Base-by-base conservation (phyloP, 2,797 vertebrate species). In the Delichon dasypus region DNA sequence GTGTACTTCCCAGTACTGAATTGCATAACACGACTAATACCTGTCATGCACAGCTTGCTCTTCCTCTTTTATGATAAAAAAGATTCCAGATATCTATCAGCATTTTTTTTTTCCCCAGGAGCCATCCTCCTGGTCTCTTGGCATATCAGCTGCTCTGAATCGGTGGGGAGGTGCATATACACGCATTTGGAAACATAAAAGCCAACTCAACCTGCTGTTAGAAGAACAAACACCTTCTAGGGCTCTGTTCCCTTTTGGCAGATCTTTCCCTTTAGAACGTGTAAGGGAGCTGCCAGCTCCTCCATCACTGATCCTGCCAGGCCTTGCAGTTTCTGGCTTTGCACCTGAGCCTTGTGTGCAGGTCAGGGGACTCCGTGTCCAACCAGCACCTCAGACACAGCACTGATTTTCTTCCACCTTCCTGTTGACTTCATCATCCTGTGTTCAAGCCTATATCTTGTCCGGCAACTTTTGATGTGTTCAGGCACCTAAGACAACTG, bases 201-300 rank as follows among this genome's bases (percentile, higher is more conserved):
- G 64, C 58, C 75, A 80, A 50, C 34, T 76, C 67, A 60, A 54
- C 45, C 82, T 75, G 79, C 82, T 93, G 66, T 70, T 88, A 70
- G 45, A 64, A 77, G 76, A 94, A 45, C 71, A 61, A 93, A 88
- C 51, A 88, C 29, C 67, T 91, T 87, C 38, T 13, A 78, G 40
- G 90, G 50, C 70, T 53, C 0, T 6, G 55, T 65, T 72, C 21
- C 57, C 38, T 64, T 83, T 51, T 87, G 74, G 88, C 88, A 95
- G 85, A 61, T 7, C 48, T 27, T 73, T 85, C 68, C 66, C 53
- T 57, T 42, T 23, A 40, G 71, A 26, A 84, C 36, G 26, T 0
- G 3, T 3, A 4, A 57, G 74, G n/a, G 34, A 76, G 54, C 74
- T 88, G 73, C 88, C 80, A 93, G 90, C 77, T 53, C 74, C 67